A percentile compares a stretch with the other conserved stretches of the same genome.
Evolutionary conservation across 2,888 invertebrate species (phyloP).

Genomic region (Drymonia ruficornis): DNA sequence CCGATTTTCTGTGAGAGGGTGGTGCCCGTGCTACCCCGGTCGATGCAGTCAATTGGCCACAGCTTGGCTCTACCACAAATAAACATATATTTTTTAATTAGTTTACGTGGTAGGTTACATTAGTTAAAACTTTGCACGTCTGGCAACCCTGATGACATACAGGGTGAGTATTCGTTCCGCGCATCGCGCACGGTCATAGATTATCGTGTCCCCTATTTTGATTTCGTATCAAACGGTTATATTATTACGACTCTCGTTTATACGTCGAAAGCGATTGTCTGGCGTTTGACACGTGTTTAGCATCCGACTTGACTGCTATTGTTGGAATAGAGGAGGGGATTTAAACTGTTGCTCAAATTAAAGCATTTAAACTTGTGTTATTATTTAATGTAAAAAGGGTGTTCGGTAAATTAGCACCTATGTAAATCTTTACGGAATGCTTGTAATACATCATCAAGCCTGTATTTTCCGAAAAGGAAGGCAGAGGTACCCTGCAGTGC

Average conservation of each 20-base stretch:
- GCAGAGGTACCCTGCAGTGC: too few species aligned
- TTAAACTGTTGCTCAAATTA: constrained; percentile 37
- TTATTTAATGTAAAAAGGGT: constrained; percentile 12
- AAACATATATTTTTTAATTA: too few species aligned
- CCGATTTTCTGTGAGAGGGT: too few species aligned
- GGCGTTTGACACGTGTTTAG: constrained; percentile 81
- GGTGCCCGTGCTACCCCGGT: too few species aligned
- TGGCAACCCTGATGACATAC: constrained; percentile 45
- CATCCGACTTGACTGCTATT: constrained; percentile 75
- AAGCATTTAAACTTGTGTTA: constrained; percentile 27
- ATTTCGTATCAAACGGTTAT: constrained; percentile 72
- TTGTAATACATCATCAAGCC: too few species aligned
- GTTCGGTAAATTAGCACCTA: background rate
- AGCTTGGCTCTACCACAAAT: too few species aligned
- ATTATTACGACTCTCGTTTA: constrained; percentile 71
- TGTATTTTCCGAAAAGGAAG: too few species aligned
- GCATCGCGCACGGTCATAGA: constrained; percentile 55
- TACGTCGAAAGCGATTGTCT: constrained; percentile 70
- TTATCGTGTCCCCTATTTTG: constrained; percentile 59
- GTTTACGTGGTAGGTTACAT: too few species aligned
- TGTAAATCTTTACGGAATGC: background rate
- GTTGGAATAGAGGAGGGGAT: constrained; percentile 70
- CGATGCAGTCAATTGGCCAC: too few species aligned
- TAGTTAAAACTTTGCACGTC: constrained; percentile 7
- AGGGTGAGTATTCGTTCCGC: constrained; percentile 72